Conservation (phyloP, 2,888 invertebrate species). For the Dynastes maya region DNA sequence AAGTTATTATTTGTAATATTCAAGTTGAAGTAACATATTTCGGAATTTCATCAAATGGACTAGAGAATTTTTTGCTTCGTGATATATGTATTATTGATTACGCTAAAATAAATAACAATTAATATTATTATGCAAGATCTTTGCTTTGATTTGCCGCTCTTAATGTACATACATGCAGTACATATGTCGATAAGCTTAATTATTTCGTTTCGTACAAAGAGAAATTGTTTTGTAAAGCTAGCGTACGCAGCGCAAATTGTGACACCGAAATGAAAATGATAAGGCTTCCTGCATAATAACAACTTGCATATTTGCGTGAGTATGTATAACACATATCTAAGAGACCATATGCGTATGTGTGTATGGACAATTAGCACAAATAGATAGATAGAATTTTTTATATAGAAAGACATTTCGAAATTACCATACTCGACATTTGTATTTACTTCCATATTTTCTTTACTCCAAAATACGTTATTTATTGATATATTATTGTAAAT, state of each 20-base stretch:
- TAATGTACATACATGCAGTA: conserved; percentile 13
- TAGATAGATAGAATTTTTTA: not conserved
- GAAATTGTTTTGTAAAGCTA: conserved; percentile 25
- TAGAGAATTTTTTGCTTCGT: no score
- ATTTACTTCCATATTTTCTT: no score
- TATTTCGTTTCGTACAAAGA: conserved; percentile 32
- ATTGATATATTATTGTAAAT: no score
- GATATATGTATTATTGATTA: no score
- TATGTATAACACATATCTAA: not conserved
- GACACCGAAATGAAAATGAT: conserved; percentile 19
- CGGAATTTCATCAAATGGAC: no score
- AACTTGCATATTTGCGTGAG: conserved; percentile 22
- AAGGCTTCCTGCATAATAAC: conserved; percentile 39
- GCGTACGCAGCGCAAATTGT: not conserved
- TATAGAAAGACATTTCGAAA: no score
- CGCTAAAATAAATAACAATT: not conserved
- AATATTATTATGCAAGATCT: conserved; percentile 6
- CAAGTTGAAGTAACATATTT: no score
- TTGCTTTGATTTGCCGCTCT: conserved; percentile 34
- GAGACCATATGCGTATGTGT: not conserved
- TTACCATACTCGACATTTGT: no score
- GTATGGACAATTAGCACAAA: not conserved
- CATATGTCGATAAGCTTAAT: conserved; percentile 38
- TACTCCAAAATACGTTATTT: no score
- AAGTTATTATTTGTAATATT: no score